Percentiles rank a stretch among this genome's conserved stretches.
Evolutionary conservation across 2,113 vertebrate genomes (phyloP).

Genomic region (Neogale vison): DNA sequence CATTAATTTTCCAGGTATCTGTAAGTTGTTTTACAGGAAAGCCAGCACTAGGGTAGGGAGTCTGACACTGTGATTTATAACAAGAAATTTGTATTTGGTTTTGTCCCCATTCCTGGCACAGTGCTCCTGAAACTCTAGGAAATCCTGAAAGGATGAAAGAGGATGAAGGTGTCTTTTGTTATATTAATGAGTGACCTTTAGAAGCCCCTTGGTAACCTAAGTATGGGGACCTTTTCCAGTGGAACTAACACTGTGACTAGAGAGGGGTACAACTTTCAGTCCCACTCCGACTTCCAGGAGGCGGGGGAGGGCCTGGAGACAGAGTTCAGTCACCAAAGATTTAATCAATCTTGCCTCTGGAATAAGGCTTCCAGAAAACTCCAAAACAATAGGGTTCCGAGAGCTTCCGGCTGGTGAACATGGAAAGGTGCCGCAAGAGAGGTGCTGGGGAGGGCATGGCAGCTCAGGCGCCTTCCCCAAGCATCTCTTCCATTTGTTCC

Average conservation of each 20-base stretch:
- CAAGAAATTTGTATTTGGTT: neutral
- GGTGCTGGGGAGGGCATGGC: neutral
- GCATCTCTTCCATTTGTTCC: too few species aligned
- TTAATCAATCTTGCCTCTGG: neutral
- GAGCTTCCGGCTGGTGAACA: neutral
- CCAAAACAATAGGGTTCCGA: neutral
- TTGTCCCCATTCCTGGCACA: neutral
- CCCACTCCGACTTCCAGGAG: neutral
- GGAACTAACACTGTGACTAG: neutral
- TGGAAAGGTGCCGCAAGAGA: fast-evolving
- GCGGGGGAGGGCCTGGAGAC: neutral
- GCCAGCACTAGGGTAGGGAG: neutral
- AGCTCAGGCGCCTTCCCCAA: neutral
- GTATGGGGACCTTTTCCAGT: fast-evolving
- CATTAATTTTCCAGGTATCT: neutral
- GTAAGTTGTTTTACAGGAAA: neutral
- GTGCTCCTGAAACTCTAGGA: neutral
- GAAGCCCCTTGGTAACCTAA: neutral
- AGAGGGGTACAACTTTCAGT: neutral
- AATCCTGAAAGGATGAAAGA: neutral
- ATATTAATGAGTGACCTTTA: neutral
- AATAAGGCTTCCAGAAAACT: neutral
- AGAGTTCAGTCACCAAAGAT: neutral
- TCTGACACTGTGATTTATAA: neutral
- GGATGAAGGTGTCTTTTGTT: neutral